Base-by-base conservation (phyloP, 2,113 vertebrate genomes). In the Spilogale gracilis region DNA sequence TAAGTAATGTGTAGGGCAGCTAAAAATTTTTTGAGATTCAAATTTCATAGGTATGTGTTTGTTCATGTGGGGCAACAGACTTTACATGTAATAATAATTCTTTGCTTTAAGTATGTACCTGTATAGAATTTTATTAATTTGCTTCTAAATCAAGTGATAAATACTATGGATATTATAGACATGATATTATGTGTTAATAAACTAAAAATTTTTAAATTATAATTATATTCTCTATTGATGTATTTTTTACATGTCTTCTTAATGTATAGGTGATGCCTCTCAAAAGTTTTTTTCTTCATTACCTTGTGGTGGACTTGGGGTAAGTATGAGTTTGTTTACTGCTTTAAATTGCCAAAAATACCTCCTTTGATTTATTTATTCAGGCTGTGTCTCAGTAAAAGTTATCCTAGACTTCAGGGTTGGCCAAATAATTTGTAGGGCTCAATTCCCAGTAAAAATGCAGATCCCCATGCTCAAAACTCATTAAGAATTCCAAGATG, bases 241-340 rank as follows among this genome's bases (percentile, higher is more conserved):
- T 81, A 61, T 85, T 43, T 71, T 95, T 96, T 96, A 87, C 32
- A 16, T 97, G 17, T 98, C 89, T 98, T 92, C 96, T 98, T 95
- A 80, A 83, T 89, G 65, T 97, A 48, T 97, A 99, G 99, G 98
- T 98, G 98, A 97, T 7, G 56, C 97, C 79, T 98, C 98, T 97
- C 98, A 98, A 97, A 99, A 99, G 84, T 97, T 98, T 96, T 99
- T 99, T 98, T 99, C 99, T 86, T 98, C 99, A 85, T 97, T 99
- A 96, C 99, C 99, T 97, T 99, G 99, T 98, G 99, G 99, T 89
- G 99, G 99, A 98, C 98, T 99, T 96, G 98, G 99, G 98, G 99
- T 99, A 98, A 99, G 99, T 98, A 98, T 78, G 48, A 97, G 43
- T 88, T 97, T 50, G 27, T 84, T 92, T 67, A 87, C 91, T 95